Evolutionary conservation across 2,888 invertebrate species (phyloP).

Genomic region (Punctoribates punctum): DNA sequence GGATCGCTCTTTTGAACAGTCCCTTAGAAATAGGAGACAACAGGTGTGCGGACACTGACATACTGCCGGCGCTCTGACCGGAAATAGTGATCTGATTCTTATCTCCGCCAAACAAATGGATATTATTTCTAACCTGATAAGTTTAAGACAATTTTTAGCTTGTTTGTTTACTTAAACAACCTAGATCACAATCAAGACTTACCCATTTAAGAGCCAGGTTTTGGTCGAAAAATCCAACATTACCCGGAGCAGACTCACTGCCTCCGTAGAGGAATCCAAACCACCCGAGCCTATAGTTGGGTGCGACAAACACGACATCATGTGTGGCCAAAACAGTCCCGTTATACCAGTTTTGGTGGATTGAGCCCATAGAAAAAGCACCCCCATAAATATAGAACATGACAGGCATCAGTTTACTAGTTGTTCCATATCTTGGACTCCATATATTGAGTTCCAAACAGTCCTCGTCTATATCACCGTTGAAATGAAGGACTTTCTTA

Average conservation of each 20-base stretch:
- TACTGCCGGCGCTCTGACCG: slow-evolving; percentile 55
- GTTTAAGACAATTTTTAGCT: too few species aligned
- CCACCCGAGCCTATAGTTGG: background rate
- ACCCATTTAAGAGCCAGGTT: background rate
- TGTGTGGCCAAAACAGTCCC: background rate
- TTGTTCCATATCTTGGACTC: background rate
- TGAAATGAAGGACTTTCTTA: background rate
- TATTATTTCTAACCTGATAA: slow-evolving; percentile 49
- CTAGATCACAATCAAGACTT: too few species aligned
- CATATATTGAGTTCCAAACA: too few species aligned
- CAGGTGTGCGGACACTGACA: background rate
- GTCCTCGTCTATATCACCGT: too few species aligned
- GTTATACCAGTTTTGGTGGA: background rate
- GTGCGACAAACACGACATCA: background rate
- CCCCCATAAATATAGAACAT: slow-evolving; percentile 49
- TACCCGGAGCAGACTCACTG: too few species aligned
- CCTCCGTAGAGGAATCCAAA: background rate
- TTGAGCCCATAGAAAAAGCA: background rate
- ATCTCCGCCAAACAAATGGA: slow-evolving; percentile 52
- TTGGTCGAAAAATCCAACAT: too few species aligned
- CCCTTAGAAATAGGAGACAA: slow-evolving; percentile 19
- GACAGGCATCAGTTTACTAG: slow-evolving; percentile 47
- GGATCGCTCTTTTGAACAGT: slow-evolving; percentile 37
- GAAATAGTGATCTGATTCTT: slow-evolving; percentile 54
- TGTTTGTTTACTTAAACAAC: too few species aligned